Evolutionary conservation across 1,140 invertebrate species (phyloP).

Genomic region (Bombus sibiricus): DNA sequence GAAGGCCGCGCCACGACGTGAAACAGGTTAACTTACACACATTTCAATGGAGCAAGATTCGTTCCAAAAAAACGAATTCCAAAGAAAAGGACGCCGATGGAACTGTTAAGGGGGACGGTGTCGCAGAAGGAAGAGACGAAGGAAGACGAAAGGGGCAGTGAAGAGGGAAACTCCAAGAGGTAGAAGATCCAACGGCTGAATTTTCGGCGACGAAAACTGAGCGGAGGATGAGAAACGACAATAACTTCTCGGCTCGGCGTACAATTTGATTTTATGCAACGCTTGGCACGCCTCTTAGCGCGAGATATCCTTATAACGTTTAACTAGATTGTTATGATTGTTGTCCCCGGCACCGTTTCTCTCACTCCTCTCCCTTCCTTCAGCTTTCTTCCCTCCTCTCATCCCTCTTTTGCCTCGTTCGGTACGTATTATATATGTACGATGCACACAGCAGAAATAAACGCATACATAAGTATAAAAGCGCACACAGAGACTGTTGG

Average conservation of each 20-base stretch:
- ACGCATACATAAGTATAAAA: constrained; percentile 16
- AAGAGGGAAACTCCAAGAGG: constrained; percentile 44
- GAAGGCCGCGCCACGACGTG: too few species aligned
- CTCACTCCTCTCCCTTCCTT: constrained; percentile 11
- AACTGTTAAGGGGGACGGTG: not conserved
- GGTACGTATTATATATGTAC: constrained; percentile 24
- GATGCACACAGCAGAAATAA: constrained; percentile 25
- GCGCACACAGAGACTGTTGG: constrained; percentile 28
- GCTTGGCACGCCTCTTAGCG: constrained; percentile 83
- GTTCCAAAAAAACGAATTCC: not conserved
- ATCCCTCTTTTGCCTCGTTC: constrained; percentile 38
- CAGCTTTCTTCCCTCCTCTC: not conserved
- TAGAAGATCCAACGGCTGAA: constrained; percentile 65
- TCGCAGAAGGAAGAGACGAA: not conserved
- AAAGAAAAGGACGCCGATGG: not conserved
- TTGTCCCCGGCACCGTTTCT: constrained; percentile 72
- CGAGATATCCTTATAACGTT: constrained; percentile 82
- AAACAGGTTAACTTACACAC: not conserved
- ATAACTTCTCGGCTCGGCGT: constrained; percentile 82
- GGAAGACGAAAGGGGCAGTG: not conserved
- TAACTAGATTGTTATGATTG: constrained; percentile 82
- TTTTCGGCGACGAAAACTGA: constrained; percentile 73
- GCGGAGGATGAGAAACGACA: constrained; percentile 77
- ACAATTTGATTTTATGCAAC: constrained; percentile 84
- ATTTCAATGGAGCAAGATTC: not conserved